Evolutionary conservation across 2,113 vertebrate genomes (phyloP).

Genomic region (Nipponia nippon): DNA sequence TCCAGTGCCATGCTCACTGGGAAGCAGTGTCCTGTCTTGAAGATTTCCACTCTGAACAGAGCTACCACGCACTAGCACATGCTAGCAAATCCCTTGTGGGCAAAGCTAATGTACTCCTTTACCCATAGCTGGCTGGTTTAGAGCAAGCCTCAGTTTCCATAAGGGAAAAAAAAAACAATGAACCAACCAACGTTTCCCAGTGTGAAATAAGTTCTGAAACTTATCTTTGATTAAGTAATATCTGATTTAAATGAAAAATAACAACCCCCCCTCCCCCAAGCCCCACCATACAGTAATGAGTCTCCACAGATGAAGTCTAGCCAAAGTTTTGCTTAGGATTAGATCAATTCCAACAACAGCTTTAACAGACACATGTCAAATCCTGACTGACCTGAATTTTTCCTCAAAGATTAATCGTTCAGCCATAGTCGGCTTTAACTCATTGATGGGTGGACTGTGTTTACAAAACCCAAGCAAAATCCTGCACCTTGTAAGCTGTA

Average conservation of each 20-base stretch:
- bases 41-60: not conserved
- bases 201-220: not conserved
- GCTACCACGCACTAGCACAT: fast-evolving
- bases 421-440: not conserved
- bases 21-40: fast-evolving
- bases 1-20: not conserved
- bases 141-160: not conserved
- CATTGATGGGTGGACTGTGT: fast-evolving
- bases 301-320: not conserved
- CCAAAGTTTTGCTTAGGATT: not conserved
- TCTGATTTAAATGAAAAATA: not conserved
- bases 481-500: fast-evolving
- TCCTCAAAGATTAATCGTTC: slow-evolving; percentile 15
- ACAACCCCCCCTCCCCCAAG: fast-evolving
- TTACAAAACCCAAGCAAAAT: not conserved
- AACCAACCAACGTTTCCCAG: not conserved
- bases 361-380: slow-evolving; percentile 15
- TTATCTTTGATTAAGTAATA: not conserved
- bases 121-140: fast-evolving
- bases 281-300: fast-evolving
- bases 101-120: fast-evolving
- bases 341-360: not conserved
- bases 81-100: not conserved
- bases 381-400: slow-evolving; percentile 31
- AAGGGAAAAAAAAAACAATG: not conserved